Conservation (phyloP, 2,888 invertebrate genomes). For the Tortricodes alternella region DNA sequence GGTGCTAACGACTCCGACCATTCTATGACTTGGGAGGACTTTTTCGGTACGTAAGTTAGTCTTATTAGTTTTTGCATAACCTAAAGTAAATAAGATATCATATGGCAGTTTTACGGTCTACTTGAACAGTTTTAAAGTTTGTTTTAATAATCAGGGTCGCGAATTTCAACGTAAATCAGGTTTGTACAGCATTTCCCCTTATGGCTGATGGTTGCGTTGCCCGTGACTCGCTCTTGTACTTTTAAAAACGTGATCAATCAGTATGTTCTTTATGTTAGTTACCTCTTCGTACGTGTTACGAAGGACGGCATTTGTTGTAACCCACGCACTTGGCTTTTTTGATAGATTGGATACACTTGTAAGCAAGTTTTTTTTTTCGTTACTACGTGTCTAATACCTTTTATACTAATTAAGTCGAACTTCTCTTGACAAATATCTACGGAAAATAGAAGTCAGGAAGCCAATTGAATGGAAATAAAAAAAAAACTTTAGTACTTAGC, state of each 20-base stretch:
- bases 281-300: slow-evolving; percentile 9
- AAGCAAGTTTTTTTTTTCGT: no score
- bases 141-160: slow-evolving; percentile 22
- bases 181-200: slow-evolving; percentile 65
- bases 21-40: slow-evolving; percentile 88
- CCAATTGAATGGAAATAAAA: no score
- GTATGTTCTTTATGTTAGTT: slow-evolving; percentile 32
- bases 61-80: slow-evolving; percentile 8
- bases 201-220: slow-evolving; percentile 50
- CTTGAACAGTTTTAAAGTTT: slow-evolving; percentile 6
- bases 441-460: no score
- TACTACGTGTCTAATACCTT: no score
- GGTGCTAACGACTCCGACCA: slow-evolving; percentile 85
- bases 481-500: no score
- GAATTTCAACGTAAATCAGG: slow-evolving; percentile 61
- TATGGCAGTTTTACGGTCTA: neutral
- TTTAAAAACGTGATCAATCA: slow-evolving; percentile 55
- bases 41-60: slow-evolving; percentile 83
- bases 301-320: slow-evolving; percentile 8
- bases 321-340: slow-evolving; percentile 5
- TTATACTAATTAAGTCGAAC: no score
- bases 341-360: no score
- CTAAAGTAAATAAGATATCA: neutral
- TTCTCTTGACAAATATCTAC: no score
- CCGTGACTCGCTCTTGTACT: slow-evolving; percentile 35